Base-by-base conservation (phyloP, 2,113 vertebrate species). In the Sceloporus tristichus region DNA sequence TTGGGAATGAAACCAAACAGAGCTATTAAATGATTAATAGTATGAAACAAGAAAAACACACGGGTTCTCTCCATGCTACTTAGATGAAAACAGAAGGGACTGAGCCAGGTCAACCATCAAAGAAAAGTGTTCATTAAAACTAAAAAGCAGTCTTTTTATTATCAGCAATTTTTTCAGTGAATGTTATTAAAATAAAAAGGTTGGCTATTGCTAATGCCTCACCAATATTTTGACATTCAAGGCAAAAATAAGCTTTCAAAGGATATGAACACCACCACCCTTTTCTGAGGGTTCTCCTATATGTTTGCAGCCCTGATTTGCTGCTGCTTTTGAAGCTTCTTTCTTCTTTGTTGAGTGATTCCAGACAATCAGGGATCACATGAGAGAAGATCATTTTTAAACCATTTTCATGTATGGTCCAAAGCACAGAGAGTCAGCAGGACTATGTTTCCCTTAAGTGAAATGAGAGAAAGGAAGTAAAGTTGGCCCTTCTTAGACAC, bases 21-120 rank as follows among this genome's bases (percentile, higher is more conserved):
- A 19, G 83, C 62, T 85, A 90, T 74, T 93, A 79, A 90, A 34
- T 87, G 91, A 88, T 91, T 86, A 92, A 94, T 92, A 82, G 85
- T 86, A 54, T 87, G 77, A 87, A 25, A 10, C 77, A 93, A 82
- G 23, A 88, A 16, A 62, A 14, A 8, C 65, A 85, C 54, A 77
- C 78, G 8, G 86, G 13, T 91, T 68, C 9, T 53, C 14, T 34
- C 2, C 1, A 29, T 23, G 1, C 71, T 34, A 56, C 19, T 82
- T 82, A 48, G 73, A 90, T 34, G 71, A 70, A 88, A 83, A 78
- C 42, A 84, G 62, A 53, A 85, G 62, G 62, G 38, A 48, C n/a
- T 73, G 25, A 71, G 27, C 38, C 66, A 21, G 34, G 23, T 71
- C 16, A 53, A 70, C 88, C 0, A 3, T 82, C 21, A 84, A 65